Evolutionary conservation across 2,888 invertebrate species (phyloP), one percentile per base, ranked within the genome.

Genomic region (Iphiclides podalirius): DNA sequence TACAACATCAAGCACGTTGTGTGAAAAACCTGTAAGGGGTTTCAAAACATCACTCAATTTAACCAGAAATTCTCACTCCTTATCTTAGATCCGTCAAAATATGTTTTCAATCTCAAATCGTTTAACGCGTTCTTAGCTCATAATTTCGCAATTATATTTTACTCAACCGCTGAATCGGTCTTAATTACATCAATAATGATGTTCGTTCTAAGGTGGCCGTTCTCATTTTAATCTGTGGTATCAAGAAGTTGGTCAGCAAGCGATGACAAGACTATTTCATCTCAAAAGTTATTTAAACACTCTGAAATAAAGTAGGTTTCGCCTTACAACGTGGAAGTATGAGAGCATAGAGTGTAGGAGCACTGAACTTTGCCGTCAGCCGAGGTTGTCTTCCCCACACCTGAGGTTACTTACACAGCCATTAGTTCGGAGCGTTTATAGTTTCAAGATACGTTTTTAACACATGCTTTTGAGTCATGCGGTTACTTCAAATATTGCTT

Each of bases 331-430:
- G 54, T 64, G 57, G 60, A 54, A 40, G 28, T 53, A 58, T 58
- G 58, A 66, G 59, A 66, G 59, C 64, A 63, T 59, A 64, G 69
- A 64, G 63, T 68, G 60, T 73, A 79, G 78, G 86, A 82, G 79
- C 86, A 86, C 72, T 86, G 86, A 86, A 86, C 86, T 85, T 82
- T 84, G 77, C 69, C 66, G 70, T 78, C 77, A 72, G 71, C 60
- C 66, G 72, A 71, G 70, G 64, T 64, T 70, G 72, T 71, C 70
- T 73, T 75, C 70, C 75, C 78, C 72, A 75, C 82, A 82, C 84
- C 84, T 86, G 79, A 75, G 75, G 75, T 79, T 80, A 79, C 79
- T 79, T 77, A 75, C 81, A 79, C 72, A 73, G 59, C 70, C 74
- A 81, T 85, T 84, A 79, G 75, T 77, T 81, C 72, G 70, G 65